Base-by-base conservation (phyloP, 2,888 invertebrate species). In the Rugalucina vietnamica region DNA sequence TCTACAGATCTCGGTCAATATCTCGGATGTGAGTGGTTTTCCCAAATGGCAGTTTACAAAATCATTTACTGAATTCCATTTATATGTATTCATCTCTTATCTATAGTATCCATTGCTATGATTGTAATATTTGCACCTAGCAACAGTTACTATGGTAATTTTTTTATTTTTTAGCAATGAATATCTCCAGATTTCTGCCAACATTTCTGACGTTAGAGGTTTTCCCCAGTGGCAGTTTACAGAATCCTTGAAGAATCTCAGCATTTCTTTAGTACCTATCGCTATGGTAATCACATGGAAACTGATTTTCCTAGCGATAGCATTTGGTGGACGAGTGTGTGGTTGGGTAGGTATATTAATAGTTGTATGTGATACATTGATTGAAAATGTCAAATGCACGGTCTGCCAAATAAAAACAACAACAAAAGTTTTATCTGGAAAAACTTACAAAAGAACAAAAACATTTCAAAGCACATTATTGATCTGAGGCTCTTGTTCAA, bases 311-410 rank as follows among this genome's bases (percentile, higher is more conserved):
- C 83, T 92, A 18, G 88, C 92, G 29, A 90, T 92, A 18, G 91
- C 90, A 12, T 92, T 93, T 87, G 93, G 93, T 14, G 90, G 90
- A 18, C 87, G 92, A 14, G 90, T 93, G n/a, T 91, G 91, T 90
- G 93, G 93, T 54, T 93, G 93, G 93, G 93, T 93, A 80, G 84
- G 90, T 84, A 57, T 27, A n/a, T n/a, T n/a, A n/a, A n/a, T n/a
- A n/a, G n/a, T n/a, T n/a, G n/a, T n/a, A n/a, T n/a, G n/a, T n/a
- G n/a, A n/a, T n/a, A n/a, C n/a, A n/a, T n/a, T n/a, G n/a, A n/a
- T n/a, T n/a, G n/a, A n/a, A n/a, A n/a, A n/a, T n/a, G n/a, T n/a
- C n/a, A n/a, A n/a, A n/a, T n/a, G n/a, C n/a, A n/a, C n/a, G n/a
- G n/a, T n/a, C n/a, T n/a, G n/a, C n/a, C n/a, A n/a, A n/a, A n/a